Evolutionary conservation across 2,113 vertebrate species (phyloP).

Genomic region (Passer domesticus): DNA sequence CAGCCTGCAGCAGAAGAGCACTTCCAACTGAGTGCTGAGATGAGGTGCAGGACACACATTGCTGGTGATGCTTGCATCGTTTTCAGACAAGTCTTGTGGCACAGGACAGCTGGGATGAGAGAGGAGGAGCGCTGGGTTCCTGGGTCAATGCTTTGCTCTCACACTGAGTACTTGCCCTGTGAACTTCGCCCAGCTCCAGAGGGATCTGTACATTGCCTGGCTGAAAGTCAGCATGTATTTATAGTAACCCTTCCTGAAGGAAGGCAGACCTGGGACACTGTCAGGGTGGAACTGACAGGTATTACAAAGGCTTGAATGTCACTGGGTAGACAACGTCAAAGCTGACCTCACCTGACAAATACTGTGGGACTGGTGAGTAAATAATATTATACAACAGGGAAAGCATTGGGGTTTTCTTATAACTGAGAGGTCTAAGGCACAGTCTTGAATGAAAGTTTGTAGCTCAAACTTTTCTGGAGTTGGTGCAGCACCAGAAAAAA

Average conservation of each 20-base stretch:
- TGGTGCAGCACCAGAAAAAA: neutral
- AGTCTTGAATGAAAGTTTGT: neutral
- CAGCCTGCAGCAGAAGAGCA: neutral
- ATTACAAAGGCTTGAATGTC: neutral
- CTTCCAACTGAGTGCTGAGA: accelerated
- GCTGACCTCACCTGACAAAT: neutral
- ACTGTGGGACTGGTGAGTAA: conserved; percentile 17
- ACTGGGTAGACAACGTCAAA: neutral
- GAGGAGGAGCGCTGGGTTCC: neutral
- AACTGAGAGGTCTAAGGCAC: neutral
- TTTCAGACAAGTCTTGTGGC: neutral
- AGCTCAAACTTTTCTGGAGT: neutral
- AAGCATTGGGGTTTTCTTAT: neutral
- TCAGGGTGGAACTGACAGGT: neutral
- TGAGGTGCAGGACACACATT: neutral
- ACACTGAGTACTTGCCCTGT: neutral
- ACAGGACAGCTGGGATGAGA: neutral
- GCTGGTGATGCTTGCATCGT: neutral
- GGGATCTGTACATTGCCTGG: neutral
- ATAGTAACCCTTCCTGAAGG: neutral
- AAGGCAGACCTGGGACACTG: neutral
- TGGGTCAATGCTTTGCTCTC: neutral
- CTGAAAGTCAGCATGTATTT: neutral
- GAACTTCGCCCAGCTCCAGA: neutral
- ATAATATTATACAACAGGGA: neutral